These are phyloP conservation scores for Tapirus indicus DNA, from an alignment of 2,797 vertebrate genomes.

Conservation along the genomic window DNA sequence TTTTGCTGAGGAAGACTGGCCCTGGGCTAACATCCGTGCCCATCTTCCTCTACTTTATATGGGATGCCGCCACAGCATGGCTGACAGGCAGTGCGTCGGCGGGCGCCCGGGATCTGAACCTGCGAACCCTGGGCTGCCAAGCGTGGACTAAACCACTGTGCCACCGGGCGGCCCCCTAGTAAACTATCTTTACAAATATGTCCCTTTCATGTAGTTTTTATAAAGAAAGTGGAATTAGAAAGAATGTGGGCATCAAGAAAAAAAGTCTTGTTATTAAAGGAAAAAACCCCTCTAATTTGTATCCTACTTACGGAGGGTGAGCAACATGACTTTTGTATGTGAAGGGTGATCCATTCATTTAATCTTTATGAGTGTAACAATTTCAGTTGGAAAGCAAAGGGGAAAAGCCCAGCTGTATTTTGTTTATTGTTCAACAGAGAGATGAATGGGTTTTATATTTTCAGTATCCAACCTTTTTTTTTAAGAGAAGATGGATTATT, in stretches of 20 bases:
- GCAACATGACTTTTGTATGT: not conserved
- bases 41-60: no score
- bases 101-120: no score
- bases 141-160: no score
- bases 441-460: constrained; percentile 38
- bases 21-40: no score
- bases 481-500: constrained; percentile 36
- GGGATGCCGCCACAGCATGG: no score
- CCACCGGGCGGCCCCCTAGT: no score
- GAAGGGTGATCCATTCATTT: not conserved
- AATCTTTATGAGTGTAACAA: constrained; percentile 40
- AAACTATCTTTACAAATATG: not conserved
- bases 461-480: not conserved
- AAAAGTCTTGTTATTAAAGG: not conserved
- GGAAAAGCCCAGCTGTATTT: not conserved
- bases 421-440: constrained; percentile 28
- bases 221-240: not conserved
- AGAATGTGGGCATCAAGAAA: not conserved
- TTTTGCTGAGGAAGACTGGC: no score
- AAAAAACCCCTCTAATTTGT: not conserved
- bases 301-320: not conserved
- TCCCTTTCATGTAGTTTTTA: not conserved
- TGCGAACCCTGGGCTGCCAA: no score
- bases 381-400: constrained; percentile 38
- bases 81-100: no score